These are phyloP conservation scores for Camponotus pennsylvanicus DNA, from an alignment of 1,140 invertebrate genomes.

Conservation along the genomic window DNA sequence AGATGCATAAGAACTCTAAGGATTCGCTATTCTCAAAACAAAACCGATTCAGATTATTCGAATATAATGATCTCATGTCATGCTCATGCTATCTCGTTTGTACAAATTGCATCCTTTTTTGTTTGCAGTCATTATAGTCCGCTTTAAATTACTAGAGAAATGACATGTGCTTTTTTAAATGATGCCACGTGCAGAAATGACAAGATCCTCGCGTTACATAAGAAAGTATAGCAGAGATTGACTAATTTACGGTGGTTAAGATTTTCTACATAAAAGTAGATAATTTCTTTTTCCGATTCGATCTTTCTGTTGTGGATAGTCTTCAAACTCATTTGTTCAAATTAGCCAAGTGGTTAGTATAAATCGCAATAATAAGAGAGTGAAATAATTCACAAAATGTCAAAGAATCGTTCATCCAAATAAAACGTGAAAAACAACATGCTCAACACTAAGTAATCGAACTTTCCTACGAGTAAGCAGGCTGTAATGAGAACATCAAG, in stretches of 20 bases:
- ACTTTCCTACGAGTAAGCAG: conserved; percentile 69
- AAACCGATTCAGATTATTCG: conserved; percentile 84
- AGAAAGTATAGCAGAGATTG: no score
- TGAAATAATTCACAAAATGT: conserved; percentile 36
- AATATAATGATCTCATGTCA: conserved; percentile 68
- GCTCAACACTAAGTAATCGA: conserved; percentile 69
- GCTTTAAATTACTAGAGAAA: background rate
- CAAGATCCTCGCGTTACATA: no score
- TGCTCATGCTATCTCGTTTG: conserved; percentile 79
- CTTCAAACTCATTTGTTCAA: conserved; percentile 9
- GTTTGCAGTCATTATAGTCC: background rate
- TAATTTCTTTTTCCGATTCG: background rate
- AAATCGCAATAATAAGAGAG: conserved; percentile 13
- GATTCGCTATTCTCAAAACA: conserved; percentile 86
- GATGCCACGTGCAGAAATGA: conserved; percentile 24
- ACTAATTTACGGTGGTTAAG: background rate
- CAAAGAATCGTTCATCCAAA: conserved; percentile 74
- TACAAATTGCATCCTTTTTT: conserved; percentile 44
- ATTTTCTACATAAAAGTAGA: background rate
- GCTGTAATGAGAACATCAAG: conserved; percentile 65
- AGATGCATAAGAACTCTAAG: conserved; percentile 85
- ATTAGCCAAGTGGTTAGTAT: conserved; percentile 50
- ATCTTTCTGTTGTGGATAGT: background rate
- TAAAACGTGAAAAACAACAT: conserved; percentile 68
- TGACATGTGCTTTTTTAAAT: background rate